Evolutionary conservation across 2,888 invertebrate species (phyloP), one percentile per base, ranked within the genome.

Genomic region (Disparrhopalites patrizii): DNA sequence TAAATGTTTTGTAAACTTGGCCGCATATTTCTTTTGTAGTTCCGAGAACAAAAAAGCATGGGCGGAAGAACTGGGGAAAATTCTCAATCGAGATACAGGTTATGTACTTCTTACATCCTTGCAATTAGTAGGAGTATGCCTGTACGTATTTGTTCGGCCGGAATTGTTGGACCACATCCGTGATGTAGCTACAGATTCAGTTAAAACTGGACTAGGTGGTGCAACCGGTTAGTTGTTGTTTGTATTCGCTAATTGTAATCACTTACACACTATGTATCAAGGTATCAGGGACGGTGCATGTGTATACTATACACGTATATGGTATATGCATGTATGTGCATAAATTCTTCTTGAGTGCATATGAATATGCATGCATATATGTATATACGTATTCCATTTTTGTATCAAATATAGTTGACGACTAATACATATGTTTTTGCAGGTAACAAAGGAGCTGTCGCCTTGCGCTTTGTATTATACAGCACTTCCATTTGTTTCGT

Each of bases 121-220:
- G 71, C 98, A 99, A 79, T 80, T 98, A 67, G 98, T 99, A 40
- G 99, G 99, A 1, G 98, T 99, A 18, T 97, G 99, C 77, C 84
- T 99, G 7, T 98, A 95, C 80, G 83, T 99, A 66, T 99, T 94
- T 81, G 88, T 94, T 60, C 85, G 93, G 73, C 92, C 94, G 66
- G 88, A 91, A 77, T 86, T 93, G 76, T 89, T 94, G 51, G 91
- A 92, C 15, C 88, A 86, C 77, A 87, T 99, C 66, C 86, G 91
- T 74, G 96, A 98, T 82, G 92, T 98, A 28, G 93, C 94, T 33
- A 86, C 93, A 3, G 96, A 96, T 81, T 90, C 88, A 66, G 98
- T 99, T 0, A 99, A 99, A 83, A 99, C 99, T 3, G 99, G 99
- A 1, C 82, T 99, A 71, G 97, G 97, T 30, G 98, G 99, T 47